Percentiles rank a stretch among this genome's conserved stretches.
Evolutionary conservation across 2,797 vertebrate species (phyloP).

Genomic region (Limosa lapponica): DNA sequence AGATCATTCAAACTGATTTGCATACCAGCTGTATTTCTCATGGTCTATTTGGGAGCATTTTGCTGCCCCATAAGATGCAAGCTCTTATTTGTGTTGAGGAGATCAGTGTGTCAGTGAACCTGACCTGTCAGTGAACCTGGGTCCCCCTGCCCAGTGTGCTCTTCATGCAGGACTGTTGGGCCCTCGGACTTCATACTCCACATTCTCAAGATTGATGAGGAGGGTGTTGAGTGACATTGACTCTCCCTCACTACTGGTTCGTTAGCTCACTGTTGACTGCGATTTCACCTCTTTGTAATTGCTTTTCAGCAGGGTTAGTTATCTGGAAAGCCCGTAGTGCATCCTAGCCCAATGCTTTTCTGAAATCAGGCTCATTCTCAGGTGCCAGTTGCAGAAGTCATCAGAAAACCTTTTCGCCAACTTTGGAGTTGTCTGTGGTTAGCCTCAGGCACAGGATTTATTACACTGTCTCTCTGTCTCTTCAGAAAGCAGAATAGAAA

Average conservation of each 20-base stretch:
- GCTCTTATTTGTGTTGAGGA: background rate
- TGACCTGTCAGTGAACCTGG: no score
- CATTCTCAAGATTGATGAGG: background rate
- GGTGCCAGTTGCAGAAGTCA: background rate
- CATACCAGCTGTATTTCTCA: background rate
- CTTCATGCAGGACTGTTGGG: background rate
- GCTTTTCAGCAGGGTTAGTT: background rate
- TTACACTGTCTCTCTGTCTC: background rate
- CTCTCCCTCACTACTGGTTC: background rate
- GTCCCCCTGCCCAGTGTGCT: rapidly evolving
- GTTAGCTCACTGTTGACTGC: background rate
- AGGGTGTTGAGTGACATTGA: rapidly evolving
- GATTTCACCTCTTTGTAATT: background rate
- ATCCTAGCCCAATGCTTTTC: background rate
- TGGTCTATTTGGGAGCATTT: background rate
- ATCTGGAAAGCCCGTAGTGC: background rate
- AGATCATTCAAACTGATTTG: background rate
- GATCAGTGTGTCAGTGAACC: background rate
- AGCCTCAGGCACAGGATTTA: background rate
- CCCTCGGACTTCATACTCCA: no score
- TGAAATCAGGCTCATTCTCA: background rate
- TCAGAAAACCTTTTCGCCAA: background rate
- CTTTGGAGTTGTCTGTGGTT: background rate
- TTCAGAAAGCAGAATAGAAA: background rate
- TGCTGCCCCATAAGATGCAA: background rate